These are phyloP conservation scores for Psilopsiagon aymara DNA, from an alignment of 2,113 vertebrate species.

Conservation along the genomic window DNA sequence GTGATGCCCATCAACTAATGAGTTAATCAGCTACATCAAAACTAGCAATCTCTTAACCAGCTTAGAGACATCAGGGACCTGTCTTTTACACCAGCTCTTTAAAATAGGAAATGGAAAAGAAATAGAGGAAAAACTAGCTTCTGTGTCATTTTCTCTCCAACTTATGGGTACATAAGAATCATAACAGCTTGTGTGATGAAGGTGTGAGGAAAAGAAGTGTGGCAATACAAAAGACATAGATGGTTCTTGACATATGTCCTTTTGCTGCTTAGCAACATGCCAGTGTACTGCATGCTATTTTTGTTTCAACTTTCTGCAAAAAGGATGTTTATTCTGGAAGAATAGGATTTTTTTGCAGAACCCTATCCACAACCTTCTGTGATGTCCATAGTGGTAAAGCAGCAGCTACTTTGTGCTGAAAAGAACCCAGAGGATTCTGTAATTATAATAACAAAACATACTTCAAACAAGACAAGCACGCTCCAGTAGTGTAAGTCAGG, in stretches of 20 bases:
- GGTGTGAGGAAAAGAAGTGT: not conserved
- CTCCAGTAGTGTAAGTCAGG: not conserved
- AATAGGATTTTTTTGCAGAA: not conserved
- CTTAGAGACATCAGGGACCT: not conserved
- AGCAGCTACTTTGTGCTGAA: not conserved
- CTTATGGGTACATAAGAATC: not conserved
- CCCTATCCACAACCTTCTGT: not conserved
- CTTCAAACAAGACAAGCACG: not conserved
- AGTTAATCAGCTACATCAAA: not conserved
- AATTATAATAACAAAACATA: not conserved
- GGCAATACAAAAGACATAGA: constrained; percentile 29
- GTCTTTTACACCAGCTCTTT: not conserved
- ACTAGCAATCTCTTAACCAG: not conserved
- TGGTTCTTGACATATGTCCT: constrained; percentile 30
- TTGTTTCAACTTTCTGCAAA: not conserved
- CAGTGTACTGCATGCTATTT: not conserved
- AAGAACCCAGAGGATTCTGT: not conserved
- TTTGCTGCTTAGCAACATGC: constrained; percentile 50
- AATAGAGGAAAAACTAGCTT: not conserved
- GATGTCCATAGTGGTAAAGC: not conserved
- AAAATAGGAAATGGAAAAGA: not conserved
- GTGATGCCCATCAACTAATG: not conserved
- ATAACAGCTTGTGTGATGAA: not conserved
- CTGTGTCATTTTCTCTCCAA: not conserved
- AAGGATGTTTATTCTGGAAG: not conserved